phyloP scores from a whole-genome alignment of 2,797 vertebrate species.

The Ataeniobius toweri region DNA sequence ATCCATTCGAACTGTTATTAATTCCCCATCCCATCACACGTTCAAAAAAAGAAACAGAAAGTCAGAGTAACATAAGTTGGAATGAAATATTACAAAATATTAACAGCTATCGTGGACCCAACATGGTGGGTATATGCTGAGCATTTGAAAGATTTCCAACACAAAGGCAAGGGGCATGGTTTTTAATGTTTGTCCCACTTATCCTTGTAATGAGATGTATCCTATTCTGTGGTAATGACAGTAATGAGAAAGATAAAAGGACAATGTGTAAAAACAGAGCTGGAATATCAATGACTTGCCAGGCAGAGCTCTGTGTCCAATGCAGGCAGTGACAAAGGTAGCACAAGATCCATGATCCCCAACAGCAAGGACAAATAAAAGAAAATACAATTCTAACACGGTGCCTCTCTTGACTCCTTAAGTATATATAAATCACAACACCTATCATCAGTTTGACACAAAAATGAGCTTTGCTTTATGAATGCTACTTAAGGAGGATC shows the following conservation, averaged over 20 bases:
- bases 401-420: constrained; percentile 77
- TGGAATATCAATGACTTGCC: constrained; percentile 90
- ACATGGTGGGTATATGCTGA: constrained; percentile 62
- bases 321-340: constrained; percentile 73
- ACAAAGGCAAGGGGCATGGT: constrained; percentile 76
- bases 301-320: constrained; percentile 77
- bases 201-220: constrained; percentile 92
- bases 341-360: constrained; percentile 77
- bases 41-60: constrained; percentile 55
- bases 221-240: constrained; percentile 87
- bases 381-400: constrained; percentile 77
- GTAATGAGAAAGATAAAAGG: constrained; percentile 88
- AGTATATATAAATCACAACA: constrained; percentile 84
- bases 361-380: constrained; percentile 87
- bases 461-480: constrained; percentile 75
- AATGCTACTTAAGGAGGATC: constrained; percentile 81
- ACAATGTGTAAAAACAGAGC: constrained; percentile 88
- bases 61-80: constrained; percentile 48
- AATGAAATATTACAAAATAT: constrained; percentile 41
- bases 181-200: constrained; percentile 91
- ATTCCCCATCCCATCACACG: constrained; percentile 44
- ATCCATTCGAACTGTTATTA: constrained; percentile 42
- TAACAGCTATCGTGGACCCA: constrained; percentile 67
- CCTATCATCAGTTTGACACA: constrained; percentile 83
- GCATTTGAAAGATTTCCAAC: constrained; percentile 82